Base-by-base conservation (phyloP, 2,113 vertebrate species). In the Calidris pygmaea region DNA sequence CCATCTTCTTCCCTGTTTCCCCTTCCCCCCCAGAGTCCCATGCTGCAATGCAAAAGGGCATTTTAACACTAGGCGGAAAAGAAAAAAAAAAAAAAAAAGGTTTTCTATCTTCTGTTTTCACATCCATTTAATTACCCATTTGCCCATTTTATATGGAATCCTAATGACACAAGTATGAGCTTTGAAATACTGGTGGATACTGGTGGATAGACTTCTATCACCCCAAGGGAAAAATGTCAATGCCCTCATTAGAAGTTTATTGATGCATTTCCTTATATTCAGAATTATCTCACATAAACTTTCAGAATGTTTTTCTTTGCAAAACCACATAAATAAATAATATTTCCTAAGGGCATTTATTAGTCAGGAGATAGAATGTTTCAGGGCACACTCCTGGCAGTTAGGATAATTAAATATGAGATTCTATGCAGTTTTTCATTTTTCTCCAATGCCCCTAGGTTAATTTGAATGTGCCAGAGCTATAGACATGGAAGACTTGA, bases 281-380 rank as follows among this genome's bases (percentile, higher is more conserved):
- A 68, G 72, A 90, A 94, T 95, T 88, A 90, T 62, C 77, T 45
- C 27, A 88, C 67, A 73, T 79, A 94, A 95, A 91, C 3, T 87
- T 97, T 85, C 89, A 84, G 82, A 91, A 76, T 53, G 39, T 83
- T 71, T 97, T 96, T 89, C 58, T 94, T 84, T 95, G 43, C 76
- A 93, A 97, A 85, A 47, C 20, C 43, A 79, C 63, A 85, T 92
- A 96, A 96, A 96, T 93, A 96, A 96, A 85, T 95, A 83, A 59
- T 89, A 91, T 94, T 94, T 95, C 87, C 74, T 85, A 56, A 79
- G 94, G 87, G 55, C 15, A 90, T 96, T 96, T 96, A 65, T 95
- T 96, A 91, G 59, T 37, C 73, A 72, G 76, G 75, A 91, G 55
- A 87, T 41, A 76, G 45, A 97, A 87, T 96, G 73, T 93, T 93